Base-by-base conservation (phyloP, 2,113 vertebrate genomes). In the Terrapene triunguis region DNA sequence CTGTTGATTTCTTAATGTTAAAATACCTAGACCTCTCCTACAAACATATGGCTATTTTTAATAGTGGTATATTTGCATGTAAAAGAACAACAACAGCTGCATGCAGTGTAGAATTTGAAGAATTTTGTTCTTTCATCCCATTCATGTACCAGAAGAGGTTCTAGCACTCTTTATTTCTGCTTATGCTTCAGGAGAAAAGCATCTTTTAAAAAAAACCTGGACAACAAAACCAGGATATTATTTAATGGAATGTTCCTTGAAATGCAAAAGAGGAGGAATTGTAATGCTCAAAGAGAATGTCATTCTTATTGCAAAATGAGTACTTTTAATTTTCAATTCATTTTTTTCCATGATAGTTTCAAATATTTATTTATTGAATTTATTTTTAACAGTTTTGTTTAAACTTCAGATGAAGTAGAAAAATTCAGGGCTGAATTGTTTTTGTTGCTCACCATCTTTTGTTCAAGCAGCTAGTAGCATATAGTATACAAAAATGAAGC, bases 381-480 rank as follows among this genome's bases (percentile, higher is more conserved):
- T 80, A 9, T 87, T 96, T 90, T 38, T 62, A 47, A 54, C 80
- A 59, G 84, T 97, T 96, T 92, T 57, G 65, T 93, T 96, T 82
- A 74, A 53, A 79, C 94, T 96, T 96, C 80, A 84, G 10, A 74
- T 92, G 91, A 24, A 89, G 14, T 89, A 21, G 8, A 95, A 94
- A 92, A 53, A 65, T 91, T 50, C 72, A 85, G 84, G 50, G 44
- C 91, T 93, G n/a, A 27, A 76, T 94, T 95, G 88, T 85, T 85
- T 53, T n/a, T 91, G 42, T 72, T 87, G 69, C 17, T 94, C 35
- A 69, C 83, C 4, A 6, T 72, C 57, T 84, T 96, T 78, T 24
- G 57, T 94, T 93, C 89, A 92, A 96, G 88, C 74, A 92, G 35
- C 92, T 96, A 83, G 54, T 92, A 97, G 65, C 91, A 97, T 97